phyloP scores from a whole-genome alignment of 2,113 vertebrate species.

The Papio anubis region DNA sequence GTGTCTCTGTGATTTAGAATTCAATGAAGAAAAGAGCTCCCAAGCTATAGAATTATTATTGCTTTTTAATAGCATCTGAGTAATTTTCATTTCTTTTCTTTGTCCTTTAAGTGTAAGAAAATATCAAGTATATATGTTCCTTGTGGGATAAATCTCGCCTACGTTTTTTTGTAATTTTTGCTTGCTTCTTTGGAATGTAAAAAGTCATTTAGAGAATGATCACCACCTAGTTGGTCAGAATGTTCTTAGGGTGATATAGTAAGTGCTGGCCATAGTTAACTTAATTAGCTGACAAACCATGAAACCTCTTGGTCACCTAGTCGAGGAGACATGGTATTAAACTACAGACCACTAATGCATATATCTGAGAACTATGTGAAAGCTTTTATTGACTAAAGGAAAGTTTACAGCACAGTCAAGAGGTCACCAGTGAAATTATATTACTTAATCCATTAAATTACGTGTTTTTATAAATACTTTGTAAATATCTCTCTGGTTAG shows the following conservation, averaged over 20 bases:
- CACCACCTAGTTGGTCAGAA: neutral
- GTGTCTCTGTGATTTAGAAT: neutral
- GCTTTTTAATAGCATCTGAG: neutral
- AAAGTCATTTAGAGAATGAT: neutral
- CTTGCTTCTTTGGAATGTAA: neutral
- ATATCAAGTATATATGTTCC: neutral
- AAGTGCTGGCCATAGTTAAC: neutral
- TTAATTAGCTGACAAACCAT: neutral
- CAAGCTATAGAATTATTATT: neutral
- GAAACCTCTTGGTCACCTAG: neutral
- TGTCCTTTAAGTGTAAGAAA: neutral
- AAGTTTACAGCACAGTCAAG: neutral
- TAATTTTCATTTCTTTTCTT: slow-evolving; percentile 19
- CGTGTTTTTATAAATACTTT: neutral
- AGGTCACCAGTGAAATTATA: neutral
- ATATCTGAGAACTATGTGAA: neutral
- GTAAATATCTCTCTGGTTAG: neutral
- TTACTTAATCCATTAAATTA: neutral
- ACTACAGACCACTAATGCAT: neutral
- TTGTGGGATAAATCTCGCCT: neutral
- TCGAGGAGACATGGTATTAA: neutral
- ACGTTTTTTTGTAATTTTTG: neutral
- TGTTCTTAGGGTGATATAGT: neutral
- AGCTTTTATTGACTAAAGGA: neutral
- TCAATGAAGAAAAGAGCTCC: neutral